Percentiles rank a stretch among this genome's conserved stretches.
phyloP scores from a whole-genome alignment of 2,113 vertebrate species.

The Equus przewalskii region DNA sequence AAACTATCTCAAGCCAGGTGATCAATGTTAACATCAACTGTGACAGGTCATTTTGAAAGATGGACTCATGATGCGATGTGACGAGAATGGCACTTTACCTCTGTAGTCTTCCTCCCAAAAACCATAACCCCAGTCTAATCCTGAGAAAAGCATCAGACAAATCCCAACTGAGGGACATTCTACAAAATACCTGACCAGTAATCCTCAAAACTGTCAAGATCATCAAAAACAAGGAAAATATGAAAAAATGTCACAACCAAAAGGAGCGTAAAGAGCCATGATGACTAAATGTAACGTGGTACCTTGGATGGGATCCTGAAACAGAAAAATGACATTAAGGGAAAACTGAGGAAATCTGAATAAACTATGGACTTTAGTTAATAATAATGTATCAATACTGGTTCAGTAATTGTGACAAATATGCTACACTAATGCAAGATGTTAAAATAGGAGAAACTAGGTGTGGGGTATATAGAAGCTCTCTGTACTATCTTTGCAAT shows the following conservation, averaged over 20 bases:
- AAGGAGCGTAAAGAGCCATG: not conserved
- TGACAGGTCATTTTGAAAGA: not conserved
- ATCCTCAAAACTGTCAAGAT: constrained; percentile 15
- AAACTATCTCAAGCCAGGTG: not conserved
- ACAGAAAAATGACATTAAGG: not conserved
- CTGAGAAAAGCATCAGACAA: constrained; percentile 44
- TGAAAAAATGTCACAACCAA: not conserved
- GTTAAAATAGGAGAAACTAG: not conserved
- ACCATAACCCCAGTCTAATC: not conserved
- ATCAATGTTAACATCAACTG: not conserved
- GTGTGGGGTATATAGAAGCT: not conserved
- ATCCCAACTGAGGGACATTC: not conserved
- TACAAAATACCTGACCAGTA: not conserved
- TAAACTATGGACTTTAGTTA: not conserved
- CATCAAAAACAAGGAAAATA: not conserved
- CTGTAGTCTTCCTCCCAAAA: not conserved
- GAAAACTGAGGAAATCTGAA: not conserved
- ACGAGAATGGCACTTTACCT: not conserved
- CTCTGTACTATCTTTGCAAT: not conserved
- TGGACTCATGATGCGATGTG: not conserved
- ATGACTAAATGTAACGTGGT: not conserved
- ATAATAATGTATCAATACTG: not conserved
- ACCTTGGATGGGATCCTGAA: not conserved
- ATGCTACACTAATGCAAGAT: not conserved
- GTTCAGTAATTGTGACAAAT: constrained; percentile 35